These are phyloP conservation scores for Epinephelus fuscoguttatus DNA, from an alignment of 2,113 vertebrate species.

Conservation along the genomic window DNA sequence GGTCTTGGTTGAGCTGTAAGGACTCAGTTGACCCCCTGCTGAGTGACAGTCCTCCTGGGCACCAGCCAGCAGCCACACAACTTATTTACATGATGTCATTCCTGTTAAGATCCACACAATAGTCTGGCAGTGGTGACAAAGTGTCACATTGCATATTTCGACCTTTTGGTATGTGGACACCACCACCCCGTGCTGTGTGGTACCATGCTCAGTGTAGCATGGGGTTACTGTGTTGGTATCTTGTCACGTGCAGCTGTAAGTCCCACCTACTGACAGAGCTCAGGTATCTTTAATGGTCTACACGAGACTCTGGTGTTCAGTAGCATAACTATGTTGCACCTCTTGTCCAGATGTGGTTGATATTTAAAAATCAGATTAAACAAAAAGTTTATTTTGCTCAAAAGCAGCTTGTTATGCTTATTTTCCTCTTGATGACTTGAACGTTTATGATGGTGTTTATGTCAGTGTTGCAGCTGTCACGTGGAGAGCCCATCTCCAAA, in stretches of 20 bases:
- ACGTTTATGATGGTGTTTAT: neutral
- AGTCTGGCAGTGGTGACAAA: conserved; percentile 8
- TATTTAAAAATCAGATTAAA: neutral
- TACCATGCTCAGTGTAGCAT: neutral
- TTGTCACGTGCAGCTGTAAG: conserved; percentile 14
- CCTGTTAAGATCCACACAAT: conserved; percentile 4
- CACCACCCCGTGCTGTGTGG: conserved; percentile 1
- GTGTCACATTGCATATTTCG: conserved; percentile 49
- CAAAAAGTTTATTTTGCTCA: neutral
- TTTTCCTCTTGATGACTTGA: neutral
- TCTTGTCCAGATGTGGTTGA: neutral
- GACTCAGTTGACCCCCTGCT: conserved; percentile 34
- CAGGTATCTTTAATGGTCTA: neutral
- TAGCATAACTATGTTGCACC: neutral
- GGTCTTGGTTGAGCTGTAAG: neutral
- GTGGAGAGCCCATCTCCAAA: neutral
- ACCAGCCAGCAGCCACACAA: neutral
- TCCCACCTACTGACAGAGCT: neutral
- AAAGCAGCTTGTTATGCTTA: neutral
- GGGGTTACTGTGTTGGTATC: conserved; percentile 6
- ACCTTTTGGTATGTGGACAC: conserved; percentile 20
- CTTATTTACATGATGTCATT: conserved; percentile 8
- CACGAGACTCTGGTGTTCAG: neutral
- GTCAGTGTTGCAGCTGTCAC: conserved; percentile 4
- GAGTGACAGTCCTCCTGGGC: conserved; percentile 19